Percentiles rank a stretch among this genome's conserved stretches.
phyloP scores from a whole-genome alignment of 2,113 vertebrate genomes.

The Phyllostomus hastatus region DNA sequence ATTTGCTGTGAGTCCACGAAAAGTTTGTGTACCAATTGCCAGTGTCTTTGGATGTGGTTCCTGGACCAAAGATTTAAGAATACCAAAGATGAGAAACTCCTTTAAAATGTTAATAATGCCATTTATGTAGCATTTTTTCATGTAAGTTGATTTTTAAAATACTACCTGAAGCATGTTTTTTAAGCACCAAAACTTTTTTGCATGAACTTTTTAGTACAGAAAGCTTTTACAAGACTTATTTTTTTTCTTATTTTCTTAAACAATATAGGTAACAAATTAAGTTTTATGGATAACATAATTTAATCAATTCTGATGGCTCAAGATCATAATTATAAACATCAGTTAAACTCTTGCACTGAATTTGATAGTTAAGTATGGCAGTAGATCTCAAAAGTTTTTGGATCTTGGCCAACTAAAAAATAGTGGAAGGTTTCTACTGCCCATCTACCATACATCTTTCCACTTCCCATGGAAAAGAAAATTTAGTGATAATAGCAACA shows the following conservation, averaged over 20 bases:
- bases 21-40: neutral
- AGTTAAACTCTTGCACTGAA: neutral
- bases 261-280: neutral
- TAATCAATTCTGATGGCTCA: constrained; percentile 8
- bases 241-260: constrained; percentile 1
- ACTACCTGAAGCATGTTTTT: neutral
- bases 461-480: neutral
- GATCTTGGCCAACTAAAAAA: neutral
- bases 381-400: neutral
- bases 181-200: neutral
- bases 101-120: neutral
- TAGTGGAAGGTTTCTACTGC: neutral
- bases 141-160: neutral
- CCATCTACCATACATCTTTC: neutral
- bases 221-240: neutral
- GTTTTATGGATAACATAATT: neutral
- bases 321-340: neutral
- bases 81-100: neutral
- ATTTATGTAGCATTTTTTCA: neutral
- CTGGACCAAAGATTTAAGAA: neutral
- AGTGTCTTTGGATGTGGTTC: constrained; percentile 20
- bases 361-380: neutral
- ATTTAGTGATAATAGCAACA: neutral
- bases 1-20: neutral
- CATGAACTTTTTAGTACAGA: neutral